Evolutionary conservation across 2,797 vertebrate genomes (phyloP), one percentile per base, ranked within the genome.

Genomic region (Basileuterus tristriatus): DNA sequence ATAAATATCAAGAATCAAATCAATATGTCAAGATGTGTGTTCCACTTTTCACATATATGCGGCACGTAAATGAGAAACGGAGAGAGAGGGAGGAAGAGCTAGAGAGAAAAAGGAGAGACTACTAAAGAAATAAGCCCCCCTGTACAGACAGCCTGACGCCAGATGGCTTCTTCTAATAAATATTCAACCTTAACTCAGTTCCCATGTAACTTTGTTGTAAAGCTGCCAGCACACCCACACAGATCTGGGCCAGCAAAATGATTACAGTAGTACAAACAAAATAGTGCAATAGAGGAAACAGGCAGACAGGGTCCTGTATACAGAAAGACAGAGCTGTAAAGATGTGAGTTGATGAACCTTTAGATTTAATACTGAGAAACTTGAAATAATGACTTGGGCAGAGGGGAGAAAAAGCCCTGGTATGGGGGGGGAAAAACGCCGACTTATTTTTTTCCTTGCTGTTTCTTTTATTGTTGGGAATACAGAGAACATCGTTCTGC

Each of bases 151-250:
- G 98, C 98, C 98, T 98, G 99, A 99, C 99, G 99, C 99, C 99
- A 99, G 99, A 99, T 99, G 99, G 99, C 99, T 99, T 99, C 98
- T 99, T 99, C 99, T 99, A 99, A 99, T 99, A 99, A 99, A 99
- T 99, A 99, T 99, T 99, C 99, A 99, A 99, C 99, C 99, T 99
- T 99, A 99, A 99, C 99, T 99, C 98, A 98, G 98, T 99, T 99
- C 99, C 99, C 99, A 99, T 99, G 99, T 99, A 99, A 99, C 99
- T 99, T 99, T 98, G 98, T 98, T 99, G 99, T 99, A 98, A 98
- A 97, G 97, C 98, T 99, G 99, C 99, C 99, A 99, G 99, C 99
- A 99, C 99, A 99, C 99, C 99, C 99, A 99, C 99, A 99, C 99
- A 98, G 98, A 99, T 99, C 98, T 98, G 98, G 99, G 98, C 98